Percentiles rank a stretch among this genome's conserved stretches.
Conservation (phyloP, 2,113 vertebrate genomes). For the Entelurus aequoreus region DNA sequence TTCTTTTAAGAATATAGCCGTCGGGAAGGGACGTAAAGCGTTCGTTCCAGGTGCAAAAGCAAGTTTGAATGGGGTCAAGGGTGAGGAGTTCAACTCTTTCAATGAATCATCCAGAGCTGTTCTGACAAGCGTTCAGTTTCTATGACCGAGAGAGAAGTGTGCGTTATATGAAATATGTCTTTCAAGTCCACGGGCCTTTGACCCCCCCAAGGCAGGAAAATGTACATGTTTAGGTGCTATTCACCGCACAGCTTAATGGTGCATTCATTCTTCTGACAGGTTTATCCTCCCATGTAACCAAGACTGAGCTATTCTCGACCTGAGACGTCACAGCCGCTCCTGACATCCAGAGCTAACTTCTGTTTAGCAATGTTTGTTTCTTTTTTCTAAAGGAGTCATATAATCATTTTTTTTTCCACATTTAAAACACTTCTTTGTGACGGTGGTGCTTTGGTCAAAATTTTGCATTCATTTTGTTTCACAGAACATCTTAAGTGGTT, state of each 20-base stretch:
- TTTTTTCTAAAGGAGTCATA: no score
- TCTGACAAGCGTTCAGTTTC: constrained; percentile 52
- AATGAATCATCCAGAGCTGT: constrained; percentile 64
- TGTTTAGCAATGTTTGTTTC: no score
- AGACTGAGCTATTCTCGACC: constrained; percentile 22
- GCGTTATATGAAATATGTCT: constrained; percentile 49
- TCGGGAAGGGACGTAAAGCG: constrained; percentile 54
- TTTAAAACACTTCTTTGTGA: no score
- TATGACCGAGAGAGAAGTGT: constrained; percentile 40
- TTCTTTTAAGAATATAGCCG: constrained; percentile 56
- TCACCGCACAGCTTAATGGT: constrained; percentile 36
- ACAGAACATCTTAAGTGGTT: no score
- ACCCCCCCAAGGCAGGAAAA: constrained; percentile 43
- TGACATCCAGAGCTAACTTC: constrained; percentile 19
- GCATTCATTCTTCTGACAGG: constrained; percentile 29
- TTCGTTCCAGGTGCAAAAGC: constrained; percentile 65
- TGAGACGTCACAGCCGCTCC: constrained; percentile 30
- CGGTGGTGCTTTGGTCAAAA: no score
- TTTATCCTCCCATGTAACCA: constrained; percentile 47
- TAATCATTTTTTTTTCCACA: no score
- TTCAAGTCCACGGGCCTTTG: constrained; percentile 43
- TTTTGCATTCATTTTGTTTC: no score
- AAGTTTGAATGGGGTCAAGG: constrained; percentile 66
- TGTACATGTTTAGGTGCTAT: constrained; percentile 44
- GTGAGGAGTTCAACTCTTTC: constrained; percentile 66